Base-by-base conservation (phyloP, 2,113 vertebrate species). In the Psittacus erithacus region DNA sequence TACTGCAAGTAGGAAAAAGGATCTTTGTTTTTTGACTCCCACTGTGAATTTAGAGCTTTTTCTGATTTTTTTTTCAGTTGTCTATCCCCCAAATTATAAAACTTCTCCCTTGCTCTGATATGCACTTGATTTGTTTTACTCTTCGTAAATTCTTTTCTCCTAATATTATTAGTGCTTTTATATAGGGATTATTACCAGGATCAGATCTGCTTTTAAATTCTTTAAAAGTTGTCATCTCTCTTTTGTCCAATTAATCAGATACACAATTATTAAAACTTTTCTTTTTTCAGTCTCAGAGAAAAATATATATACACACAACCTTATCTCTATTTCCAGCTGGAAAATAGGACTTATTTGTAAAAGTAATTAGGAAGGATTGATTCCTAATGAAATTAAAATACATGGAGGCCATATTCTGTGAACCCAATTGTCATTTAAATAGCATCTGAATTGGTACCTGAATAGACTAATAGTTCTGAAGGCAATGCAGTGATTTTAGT, bases 281-380 rank as follows among this genome's bases (percentile, higher is more conserved):
- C 75, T 63, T 31, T 75, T 47, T 17, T 3, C 23, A 60, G 0
- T 86, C 68, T 68, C 23, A 3, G 62, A 78, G 47, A 24, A 94
- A 96, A 84, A 90, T 64, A 75, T 50, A 92, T 78, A 71, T 53
- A 88, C 33, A 35, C 18, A 75, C 35, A 95, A 60, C 83, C 95
- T 96, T 95, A 96, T 97, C 95, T 96, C 86, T 69, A 43, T 29
- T 95, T 92, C 95, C 95, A 97, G 95, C 65, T 97, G 95, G 93
- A 93, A 94, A 97, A 94, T 41, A 76, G n/a, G 86, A 95, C 93
- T 95, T 96, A 96, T 94, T 96, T 95, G 92, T 91, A 94, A 90
- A 95, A 94, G 83, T 92, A 97, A 95, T 97, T 96, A 97, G 59
- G 79, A 90, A 86, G 74, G 93, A 94, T 91, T 93, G 92, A 88